Evolutionary conservation across 2,797 vertebrate genomes (phyloP).

Genomic region (Rallus crepitans): DNA sequence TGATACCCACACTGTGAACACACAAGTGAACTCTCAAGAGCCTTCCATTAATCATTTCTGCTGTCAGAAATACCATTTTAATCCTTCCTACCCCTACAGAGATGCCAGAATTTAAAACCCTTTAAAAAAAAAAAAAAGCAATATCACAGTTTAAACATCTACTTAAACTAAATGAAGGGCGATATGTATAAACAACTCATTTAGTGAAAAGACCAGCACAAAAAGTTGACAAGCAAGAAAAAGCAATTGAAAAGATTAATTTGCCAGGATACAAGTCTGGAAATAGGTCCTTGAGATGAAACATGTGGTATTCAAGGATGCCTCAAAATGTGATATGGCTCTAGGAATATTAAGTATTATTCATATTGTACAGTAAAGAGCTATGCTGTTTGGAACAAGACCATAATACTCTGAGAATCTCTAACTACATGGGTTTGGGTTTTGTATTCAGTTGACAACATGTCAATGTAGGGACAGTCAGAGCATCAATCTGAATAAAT

Average conservation of each 20-base stretch:
- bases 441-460: not conserved
- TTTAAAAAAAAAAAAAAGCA: slow-evolving; percentile 14
- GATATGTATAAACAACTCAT: slow-evolving; percentile 32
- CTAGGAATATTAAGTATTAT: slow-evolving; percentile 1
- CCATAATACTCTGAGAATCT: not conserved
- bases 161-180: slow-evolving; percentile 49
- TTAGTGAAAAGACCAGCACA: slow-evolving; percentile 21
- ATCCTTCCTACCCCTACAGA: slow-evolving; percentile 10
- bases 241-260: slow-evolving; percentile 56
- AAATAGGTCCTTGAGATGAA: slow-evolving; percentile 33
- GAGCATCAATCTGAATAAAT: not conserved
- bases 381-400: not conserved
- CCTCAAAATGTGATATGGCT: not conserved
- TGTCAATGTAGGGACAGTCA: not conserved
- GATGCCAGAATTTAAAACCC: not conserved
- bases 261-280: not conserved
- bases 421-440: not conserved
- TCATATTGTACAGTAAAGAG: not conserved
- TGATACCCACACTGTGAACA: not conserved
- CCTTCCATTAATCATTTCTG: slow-evolving; percentile 36
- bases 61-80: not conserved
- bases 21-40: not conserved
- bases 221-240: slow-evolving; percentile 46
- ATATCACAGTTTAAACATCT: slow-evolving; percentile 1
- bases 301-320: slow-evolving; percentile 16